Base-by-base conservation (phyloP, 2,113 vertebrate species). In the Passer domesticus region DNA sequence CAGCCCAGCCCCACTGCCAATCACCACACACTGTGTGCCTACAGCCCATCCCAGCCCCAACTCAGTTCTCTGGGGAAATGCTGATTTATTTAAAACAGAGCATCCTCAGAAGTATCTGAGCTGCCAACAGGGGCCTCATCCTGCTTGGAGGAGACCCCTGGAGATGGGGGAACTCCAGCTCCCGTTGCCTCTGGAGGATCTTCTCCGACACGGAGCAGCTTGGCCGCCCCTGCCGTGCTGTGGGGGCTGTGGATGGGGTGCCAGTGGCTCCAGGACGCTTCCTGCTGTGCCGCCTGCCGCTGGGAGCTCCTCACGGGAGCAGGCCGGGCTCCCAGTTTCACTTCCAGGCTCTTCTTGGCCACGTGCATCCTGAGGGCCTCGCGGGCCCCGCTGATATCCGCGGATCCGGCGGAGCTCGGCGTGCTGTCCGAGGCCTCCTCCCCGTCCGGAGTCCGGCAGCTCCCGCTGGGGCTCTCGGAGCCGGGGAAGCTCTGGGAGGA, bases 181-280 rank as follows among this genome's bases (percentile, higher is more conserved):
- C 78, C 30, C 70, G 39, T 12, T 89, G 87, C 70, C 21, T 74
- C 62, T 68, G 70, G 20, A 83, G 87, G 55, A 89, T 82, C 24
- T n/a, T n/a, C 69, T 89, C 24, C 0, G 30, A 22, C 24, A 41
- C 1, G 0, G 24, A 67, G 39, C 7, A 4, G 0, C 8, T 1
- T 0, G 37, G 50, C 50, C 6, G 15, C 44, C 1, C 1, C 50
- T 0, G 24, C 41, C 0, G 49, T 1, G 3, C 47, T 2, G 8
- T 0, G 21, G 67, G 43, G 25, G 31, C 66, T 0, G 5, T 1
- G 33, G 4, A 1, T 1, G 0, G 47, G 24, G 28, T 20, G 5
- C 47, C 9, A 1, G 28, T 2, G 4, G 18, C 53, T n/a, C 69
- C 28, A 2, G 78, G 22, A 12, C 7, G 0, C 6, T 8, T 39